These are phyloP conservation scores for Synergus gifuensis DNA, from an alignment of 2,888 invertebrate species.

Conservation along the genomic window DNA sequence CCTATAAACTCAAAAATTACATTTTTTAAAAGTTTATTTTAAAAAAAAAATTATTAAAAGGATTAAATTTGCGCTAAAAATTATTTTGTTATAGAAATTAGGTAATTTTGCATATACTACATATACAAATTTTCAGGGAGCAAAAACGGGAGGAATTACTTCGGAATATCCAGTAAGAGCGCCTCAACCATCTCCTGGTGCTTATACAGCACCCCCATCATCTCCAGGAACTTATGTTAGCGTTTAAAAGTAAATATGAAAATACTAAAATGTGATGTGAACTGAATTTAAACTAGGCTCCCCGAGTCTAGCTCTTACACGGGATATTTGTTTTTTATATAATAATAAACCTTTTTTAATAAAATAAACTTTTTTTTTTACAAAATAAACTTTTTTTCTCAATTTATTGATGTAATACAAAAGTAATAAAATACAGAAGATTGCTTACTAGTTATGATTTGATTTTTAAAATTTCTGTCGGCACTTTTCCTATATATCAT, in stretches of 20 bases:
- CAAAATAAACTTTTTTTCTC: constrained; percentile 61
- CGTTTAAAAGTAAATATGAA: constrained; percentile 64
- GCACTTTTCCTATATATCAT: constrained; percentile 9
- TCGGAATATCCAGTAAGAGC: constrained; percentile 89
- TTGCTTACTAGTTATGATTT: constrained; percentile 46
- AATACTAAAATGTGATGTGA: constrained; percentile 37
- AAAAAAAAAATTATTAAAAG: no score
- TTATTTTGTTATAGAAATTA: no score
- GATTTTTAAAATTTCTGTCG: background rate
- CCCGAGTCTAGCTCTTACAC: background rate
- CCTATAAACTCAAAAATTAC: no score
- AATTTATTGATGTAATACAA: constrained; percentile 68
- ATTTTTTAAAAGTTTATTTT: background rate
- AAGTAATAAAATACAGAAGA: constrained; percentile 65
- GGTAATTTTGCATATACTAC: no score
- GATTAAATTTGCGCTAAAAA: no score
- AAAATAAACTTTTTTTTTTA: no score
- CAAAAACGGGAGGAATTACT: constrained; percentile 90
- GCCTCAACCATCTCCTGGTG: constrained; percentile 72
- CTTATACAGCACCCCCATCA: constrained; percentile 72
- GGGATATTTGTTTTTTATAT: no score
- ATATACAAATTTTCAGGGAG: constrained; percentile 77
- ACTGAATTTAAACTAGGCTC: background rate
- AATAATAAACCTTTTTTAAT: constrained; percentile 42
- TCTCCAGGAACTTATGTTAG: constrained; percentile 69